Evolutionary conservation across 2,113 vertebrate species (phyloP).

Genomic region (Centropus unirufus): DNA sequence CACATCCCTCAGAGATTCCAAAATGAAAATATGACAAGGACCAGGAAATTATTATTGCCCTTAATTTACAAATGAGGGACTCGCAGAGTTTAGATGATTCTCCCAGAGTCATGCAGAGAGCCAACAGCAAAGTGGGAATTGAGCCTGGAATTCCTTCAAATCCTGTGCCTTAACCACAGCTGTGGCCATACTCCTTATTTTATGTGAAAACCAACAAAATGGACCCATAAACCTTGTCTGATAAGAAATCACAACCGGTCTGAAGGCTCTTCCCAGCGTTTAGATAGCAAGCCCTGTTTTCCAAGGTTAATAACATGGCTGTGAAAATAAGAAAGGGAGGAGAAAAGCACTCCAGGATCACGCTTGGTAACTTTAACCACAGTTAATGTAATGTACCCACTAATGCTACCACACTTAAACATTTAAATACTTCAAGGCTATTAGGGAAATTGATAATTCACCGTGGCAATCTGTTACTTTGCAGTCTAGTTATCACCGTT

Average conservation of each 20-base stretch:
- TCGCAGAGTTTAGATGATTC: conserved; percentile 35
- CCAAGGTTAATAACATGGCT: not conserved
- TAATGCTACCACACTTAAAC: conserved; percentile 3
- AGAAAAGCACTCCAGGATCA: not conserved
- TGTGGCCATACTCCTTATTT: not conserved
- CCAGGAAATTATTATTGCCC: conserved; percentile 8
- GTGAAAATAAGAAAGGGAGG: not conserved
- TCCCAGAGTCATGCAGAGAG: conserved; percentile 6
- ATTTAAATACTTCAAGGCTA: conserved; percentile 16
- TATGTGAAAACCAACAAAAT: conserved; percentile 7
- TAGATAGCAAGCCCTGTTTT: conserved; percentile 8
- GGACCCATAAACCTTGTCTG: not conserved
- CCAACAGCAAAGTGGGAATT: conserved; percentile 18
- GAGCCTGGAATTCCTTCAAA: conserved; percentile 23
- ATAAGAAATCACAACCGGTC: not conserved
- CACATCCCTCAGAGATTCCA: not conserved
- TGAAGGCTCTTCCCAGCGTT: conserved; percentile 6
- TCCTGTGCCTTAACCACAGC: not conserved
- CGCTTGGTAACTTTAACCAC: conserved; percentile 15
- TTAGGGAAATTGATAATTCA: conserved; percentile 54
- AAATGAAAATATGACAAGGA: not conserved
- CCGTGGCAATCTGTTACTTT: conserved; percentile 35
- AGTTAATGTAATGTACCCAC: conserved; percentile 39
- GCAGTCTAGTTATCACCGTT: not conserved
- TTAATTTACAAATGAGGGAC: not conserved